Conservation (phyloP, 2,797 vertebrate genomes). For the Alfaro cultratus region DNA sequence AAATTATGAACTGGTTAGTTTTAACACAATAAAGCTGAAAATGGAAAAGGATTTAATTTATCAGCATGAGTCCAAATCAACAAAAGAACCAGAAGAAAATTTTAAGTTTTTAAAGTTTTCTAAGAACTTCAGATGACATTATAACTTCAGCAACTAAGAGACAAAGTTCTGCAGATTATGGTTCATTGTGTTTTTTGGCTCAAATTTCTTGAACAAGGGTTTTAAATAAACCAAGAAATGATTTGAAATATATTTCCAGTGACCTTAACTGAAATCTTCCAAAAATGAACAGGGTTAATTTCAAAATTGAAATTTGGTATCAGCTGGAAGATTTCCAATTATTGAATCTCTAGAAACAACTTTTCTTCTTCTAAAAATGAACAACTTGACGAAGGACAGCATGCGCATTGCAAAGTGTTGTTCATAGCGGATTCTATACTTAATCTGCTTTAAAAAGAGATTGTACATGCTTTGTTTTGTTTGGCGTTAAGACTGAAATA, state of each 20-base stretch:
- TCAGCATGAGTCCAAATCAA: not conserved
- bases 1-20: not conserved
- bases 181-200: not conserved
- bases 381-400: conserved; percentile 7
- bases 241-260: not conserved
- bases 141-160: not conserved
- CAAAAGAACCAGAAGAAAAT: not conserved
- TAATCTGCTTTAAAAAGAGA: conserved; percentile 37
- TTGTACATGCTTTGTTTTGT: conserved; percentile 18
- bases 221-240: not conserved
- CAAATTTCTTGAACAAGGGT: not conserved
- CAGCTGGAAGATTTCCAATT: not conserved
- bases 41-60: not conserved
- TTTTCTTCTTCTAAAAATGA: not conserved
- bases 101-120: not conserved
- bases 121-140: not conserved
- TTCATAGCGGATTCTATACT: conserved; percentile 28
- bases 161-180: not conserved
- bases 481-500: not conserved
- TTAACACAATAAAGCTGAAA: not conserved
- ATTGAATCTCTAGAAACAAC: not conserved
- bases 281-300: not conserved
- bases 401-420: conserved; percentile 3
- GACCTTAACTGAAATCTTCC: not conserved
- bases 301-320: not conserved